Evolutionary conservation across 2,113 vertebrate species (phyloP).

Genomic region (Chascanopsetta lugubris): DNA sequence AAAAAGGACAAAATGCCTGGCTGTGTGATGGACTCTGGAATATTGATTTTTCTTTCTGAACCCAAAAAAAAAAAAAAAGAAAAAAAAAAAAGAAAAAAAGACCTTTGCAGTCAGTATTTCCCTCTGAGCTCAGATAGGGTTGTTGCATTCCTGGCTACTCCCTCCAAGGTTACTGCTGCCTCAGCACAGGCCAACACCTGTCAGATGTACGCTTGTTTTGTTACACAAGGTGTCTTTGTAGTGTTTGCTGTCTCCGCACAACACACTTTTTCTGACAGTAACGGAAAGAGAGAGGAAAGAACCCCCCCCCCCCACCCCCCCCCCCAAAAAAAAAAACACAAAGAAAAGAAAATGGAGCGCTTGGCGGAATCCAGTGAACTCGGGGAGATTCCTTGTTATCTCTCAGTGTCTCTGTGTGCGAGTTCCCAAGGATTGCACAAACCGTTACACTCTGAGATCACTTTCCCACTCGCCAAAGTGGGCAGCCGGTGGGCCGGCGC

Average conservation of each 20-base stretch:
- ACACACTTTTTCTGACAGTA: slow-evolving; percentile 1
- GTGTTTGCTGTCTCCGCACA: slow-evolving; percentile 40
- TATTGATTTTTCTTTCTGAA: slow-evolving; percentile 76
- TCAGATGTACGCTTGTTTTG: slow-evolving; percentile 72
- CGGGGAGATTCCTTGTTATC: slow-evolving; percentile 11
- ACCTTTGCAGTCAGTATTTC: slow-evolving; percentile 67
- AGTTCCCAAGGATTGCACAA: slow-evolving; percentile 44
- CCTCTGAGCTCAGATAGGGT: slow-evolving; percentile 68
- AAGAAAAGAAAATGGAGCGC: not conserved
- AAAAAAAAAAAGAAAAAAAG: slow-evolving; percentile 61
- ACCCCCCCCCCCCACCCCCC: too few relatives aligned
- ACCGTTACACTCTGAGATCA: slow-evolving; percentile 3
- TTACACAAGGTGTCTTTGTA: slow-evolving; percentile 61
- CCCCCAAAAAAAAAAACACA: too few relatives aligned
- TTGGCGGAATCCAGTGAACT: slow-evolving; percentile 37
- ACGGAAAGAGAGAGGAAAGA: slow-evolving; percentile 28
- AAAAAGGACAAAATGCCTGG: slow-evolving; percentile 54
- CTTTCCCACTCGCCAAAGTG: too few relatives aligned
- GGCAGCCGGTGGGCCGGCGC: too few relatives aligned
- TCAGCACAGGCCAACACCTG: slow-evolving; percentile 72
- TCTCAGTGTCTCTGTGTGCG: slow-evolving; percentile 15
- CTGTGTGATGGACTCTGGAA: slow-evolving; percentile 78
- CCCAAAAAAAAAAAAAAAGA: slow-evolving; percentile 59
- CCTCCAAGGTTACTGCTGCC: slow-evolving; percentile 79
- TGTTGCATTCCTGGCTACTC: slow-evolving; percentile 76